A percentile compares a stretch with the other conserved stretches of the same genome.
Evolutionary conservation across 2,888 invertebrate genomes (phyloP).

Genomic region (Campoletis raptor): DNA sequence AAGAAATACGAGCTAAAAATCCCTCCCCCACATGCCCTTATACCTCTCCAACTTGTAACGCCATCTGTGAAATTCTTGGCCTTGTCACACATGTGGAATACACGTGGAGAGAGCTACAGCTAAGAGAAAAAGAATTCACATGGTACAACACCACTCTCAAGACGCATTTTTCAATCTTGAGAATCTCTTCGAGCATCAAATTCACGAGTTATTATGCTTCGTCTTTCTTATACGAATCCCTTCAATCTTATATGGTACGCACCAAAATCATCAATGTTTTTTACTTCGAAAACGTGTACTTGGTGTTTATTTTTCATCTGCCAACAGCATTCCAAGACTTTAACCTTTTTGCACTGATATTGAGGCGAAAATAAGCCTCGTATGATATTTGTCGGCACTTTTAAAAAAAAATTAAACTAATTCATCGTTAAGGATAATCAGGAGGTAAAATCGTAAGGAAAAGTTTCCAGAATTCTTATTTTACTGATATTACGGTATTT

Average conservation of each 20-base stretch:
- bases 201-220: constrained; percentile 4
- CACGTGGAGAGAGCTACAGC: constrained; percentile 60
- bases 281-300: neutral
- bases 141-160: neutral
- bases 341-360: neutral
- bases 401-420: neutral
- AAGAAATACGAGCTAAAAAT: constrained; percentile 19
- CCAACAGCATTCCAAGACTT: neutral
- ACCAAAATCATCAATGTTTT: neutral
- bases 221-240: neutral
- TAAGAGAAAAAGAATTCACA: neutral
- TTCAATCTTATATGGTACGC: neutral
- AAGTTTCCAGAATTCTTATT: no score
- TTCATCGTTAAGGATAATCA: neutral
- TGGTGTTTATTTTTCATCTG: neutral
- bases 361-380: neutral
- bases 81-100: constrained; percentile 67
- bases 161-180: constrained; percentile 18
- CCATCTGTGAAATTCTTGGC: constrained; percentile 40
- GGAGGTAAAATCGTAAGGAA: neutral
- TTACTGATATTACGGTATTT: no score
- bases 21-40: neutral
- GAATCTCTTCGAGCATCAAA: constrained; percentile 4
- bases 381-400: neutral
- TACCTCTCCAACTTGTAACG: constrained; percentile 19